Percentiles rank a stretch among this genome's conserved stretches.
phyloP scores from a whole-genome alignment of 2,797 vertebrate genomes.

The Silurus aristotelis region DNA sequence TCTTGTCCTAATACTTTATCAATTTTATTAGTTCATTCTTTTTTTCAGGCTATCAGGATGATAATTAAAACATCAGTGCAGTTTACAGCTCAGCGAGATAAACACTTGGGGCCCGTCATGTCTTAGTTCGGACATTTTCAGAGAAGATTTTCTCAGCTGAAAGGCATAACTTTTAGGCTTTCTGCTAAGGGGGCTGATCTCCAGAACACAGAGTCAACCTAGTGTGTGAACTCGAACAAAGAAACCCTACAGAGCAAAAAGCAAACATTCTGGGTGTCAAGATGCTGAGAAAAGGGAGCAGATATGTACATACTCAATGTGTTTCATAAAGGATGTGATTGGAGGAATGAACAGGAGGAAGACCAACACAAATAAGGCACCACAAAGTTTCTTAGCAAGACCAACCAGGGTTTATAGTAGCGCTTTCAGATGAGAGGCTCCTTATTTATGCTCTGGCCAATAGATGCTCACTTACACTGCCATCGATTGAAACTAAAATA shows the following conservation, averaged over 20 bases:
- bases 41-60: slow-evolving; percentile 63
- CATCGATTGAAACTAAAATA: slow-evolving; percentile 8
- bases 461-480: slow-evolving; percentile 29
- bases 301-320: slow-evolving; percentile 36
- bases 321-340: slow-evolving; percentile 38
- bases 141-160: slow-evolving; percentile 2
- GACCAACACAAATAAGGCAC: slow-evolving; percentile 63
- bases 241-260: slow-evolving; percentile 18
- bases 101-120: slow-evolving; percentile 66
- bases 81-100: slow-evolving; percentile 79
- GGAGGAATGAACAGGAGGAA: slow-evolving; percentile 47
- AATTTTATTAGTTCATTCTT: slow-evolving; percentile 72
- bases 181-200: background rate
- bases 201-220: slow-evolving; percentile 49
- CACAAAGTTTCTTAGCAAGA: slow-evolving; percentile 56
- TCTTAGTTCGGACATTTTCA: slow-evolving; percentile 30
- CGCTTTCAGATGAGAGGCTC: slow-evolving; percentile 28
- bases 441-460: slow-evolving; percentile 35
- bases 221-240: slow-evolving; percentile 32
- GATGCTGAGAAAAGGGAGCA: slow-evolving; percentile 20
- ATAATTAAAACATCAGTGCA: slow-evolving; percentile 85
- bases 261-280: slow-evolving; percentile 34
- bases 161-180: background rate
- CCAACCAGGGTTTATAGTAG: slow-evolving; percentile 49
- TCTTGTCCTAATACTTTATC: slow-evolving; percentile 54